Percentiles rank a stretch among this genome's conserved stretches.
These are phyloP conservation scores for Minunthozetes semirufus DNA, from an alignment of 2,888 invertebrate genomes.

Conservation along the genomic window DNA sequence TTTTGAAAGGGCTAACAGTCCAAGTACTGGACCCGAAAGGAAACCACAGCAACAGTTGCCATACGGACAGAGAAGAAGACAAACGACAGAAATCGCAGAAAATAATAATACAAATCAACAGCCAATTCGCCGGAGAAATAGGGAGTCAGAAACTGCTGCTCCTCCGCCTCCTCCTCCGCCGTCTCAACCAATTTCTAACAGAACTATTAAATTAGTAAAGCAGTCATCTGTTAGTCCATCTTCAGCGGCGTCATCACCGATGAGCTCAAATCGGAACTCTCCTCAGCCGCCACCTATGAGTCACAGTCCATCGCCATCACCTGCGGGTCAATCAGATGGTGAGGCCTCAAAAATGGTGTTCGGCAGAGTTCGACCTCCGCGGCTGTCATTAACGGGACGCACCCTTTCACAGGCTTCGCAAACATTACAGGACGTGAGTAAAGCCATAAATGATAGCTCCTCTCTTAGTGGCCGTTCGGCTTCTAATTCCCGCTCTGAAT, in stretches of 20 bases:
- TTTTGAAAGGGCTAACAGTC: slow-evolving; percentile 15
- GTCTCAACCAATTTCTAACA: neutral
- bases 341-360: slow-evolving; percentile 23
- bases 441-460: slow-evolving; percentile 13
- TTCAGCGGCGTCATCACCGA: slow-evolving; percentile 8
- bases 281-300: slow-evolving; percentile 25
- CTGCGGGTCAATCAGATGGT: neutral
- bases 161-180: neutral
- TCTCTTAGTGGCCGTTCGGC: slow-evolving; percentile 27
- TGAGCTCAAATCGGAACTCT: slow-evolving; percentile 31
- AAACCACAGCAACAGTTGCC: slow-evolving; percentile 5
- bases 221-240: slow-evolving; percentile 17
- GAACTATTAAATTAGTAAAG: slow-evolving; percentile 6
- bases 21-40: neutral
- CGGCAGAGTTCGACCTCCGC: slow-evolving; percentile 33
- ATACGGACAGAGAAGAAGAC: slow-evolving; percentile 24
- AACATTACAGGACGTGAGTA: slow-evolving; percentile 22
- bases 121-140: neutral
- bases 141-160: neutral
- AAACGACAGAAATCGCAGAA: slow-evolving; percentile 6
- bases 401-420: slow-evolving; percentile 22
- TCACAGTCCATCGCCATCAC: slow-evolving; percentile 16
- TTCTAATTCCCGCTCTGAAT: slow-evolving; percentile 31
- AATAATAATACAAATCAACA: slow-evolving; percentile 2
- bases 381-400: slow-evolving; percentile 24